phyloP scores from a whole-genome alignment of 2,797 vertebrate species.

The Peromyscus aztecus region DNA sequence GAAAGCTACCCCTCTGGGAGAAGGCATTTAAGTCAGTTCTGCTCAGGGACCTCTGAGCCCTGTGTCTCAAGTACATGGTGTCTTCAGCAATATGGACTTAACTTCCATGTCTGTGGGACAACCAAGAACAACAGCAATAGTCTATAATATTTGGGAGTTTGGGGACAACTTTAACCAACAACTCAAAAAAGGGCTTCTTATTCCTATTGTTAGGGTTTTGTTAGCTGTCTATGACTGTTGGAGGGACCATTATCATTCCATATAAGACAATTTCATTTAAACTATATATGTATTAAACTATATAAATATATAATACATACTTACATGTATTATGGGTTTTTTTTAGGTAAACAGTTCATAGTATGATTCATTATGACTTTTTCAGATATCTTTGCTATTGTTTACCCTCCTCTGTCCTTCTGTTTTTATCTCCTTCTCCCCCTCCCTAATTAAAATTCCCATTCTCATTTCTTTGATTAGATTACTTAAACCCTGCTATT shows the following conservation, averaged over 20 bases:
- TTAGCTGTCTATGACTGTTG: neutral
- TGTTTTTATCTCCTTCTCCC: neutral
- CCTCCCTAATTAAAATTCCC: neutral
- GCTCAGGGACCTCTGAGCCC: neutral
- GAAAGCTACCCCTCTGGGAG: neutral
- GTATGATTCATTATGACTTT: neutral
- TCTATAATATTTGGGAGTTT: neutral
- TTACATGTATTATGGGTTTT: neutral
- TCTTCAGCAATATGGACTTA: neutral
- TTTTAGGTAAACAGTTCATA: neutral
- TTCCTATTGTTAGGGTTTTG: neutral
- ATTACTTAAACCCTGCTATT: neutral
- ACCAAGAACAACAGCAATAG: neutral
- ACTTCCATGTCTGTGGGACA: neutral
- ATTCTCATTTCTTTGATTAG: neutral
- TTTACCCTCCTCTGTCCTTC: neutral
- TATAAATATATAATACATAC: neutral
- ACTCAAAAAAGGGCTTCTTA: neutral
- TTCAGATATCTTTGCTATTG: neutral
- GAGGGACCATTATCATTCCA: neutral
- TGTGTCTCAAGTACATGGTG: neutral
- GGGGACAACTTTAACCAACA: neutral
- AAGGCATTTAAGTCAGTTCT: neutral
- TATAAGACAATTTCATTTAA: neutral
- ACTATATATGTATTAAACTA: neutral